Conservation (phyloP, 35 echinoderm and acorn worm species). For the Stichopus chloronotus region DNA sequence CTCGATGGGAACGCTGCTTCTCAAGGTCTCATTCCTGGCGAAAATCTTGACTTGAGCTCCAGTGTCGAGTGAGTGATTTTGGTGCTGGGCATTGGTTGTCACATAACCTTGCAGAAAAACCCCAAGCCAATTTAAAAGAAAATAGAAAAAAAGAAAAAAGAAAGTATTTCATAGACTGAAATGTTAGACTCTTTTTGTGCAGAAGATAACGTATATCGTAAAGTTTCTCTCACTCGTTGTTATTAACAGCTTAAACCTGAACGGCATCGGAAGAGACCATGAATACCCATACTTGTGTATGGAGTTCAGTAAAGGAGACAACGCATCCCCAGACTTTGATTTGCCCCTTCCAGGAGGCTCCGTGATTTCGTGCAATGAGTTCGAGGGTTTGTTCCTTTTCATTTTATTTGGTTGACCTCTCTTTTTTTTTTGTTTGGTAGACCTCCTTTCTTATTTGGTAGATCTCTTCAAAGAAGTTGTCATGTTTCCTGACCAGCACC, state of each 20-base stretch:
- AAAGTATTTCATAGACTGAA: no score
- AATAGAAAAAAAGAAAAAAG: no score
- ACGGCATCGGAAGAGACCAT: constrained; percentile 27
- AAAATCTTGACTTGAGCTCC: neutral
- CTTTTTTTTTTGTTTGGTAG: no score
- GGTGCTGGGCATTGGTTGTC: neutral
- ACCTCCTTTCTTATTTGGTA: no score
- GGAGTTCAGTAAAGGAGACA: constrained; percentile 46
- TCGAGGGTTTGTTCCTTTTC: neutral
- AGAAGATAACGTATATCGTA: no score
- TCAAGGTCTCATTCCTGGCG: neutral
- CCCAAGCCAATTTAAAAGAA: no score
- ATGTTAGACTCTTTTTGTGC: no score
- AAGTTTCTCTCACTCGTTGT: no score
- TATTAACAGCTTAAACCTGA: constrained; percentile 30
- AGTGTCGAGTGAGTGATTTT: neutral
- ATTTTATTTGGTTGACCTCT: neutral
- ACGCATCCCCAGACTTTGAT: constrained; percentile 22
- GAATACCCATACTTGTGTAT: constrained; percentile 47
- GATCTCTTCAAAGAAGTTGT: no score
- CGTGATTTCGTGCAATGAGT: neutral
- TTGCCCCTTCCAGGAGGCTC: constrained; percentile 18
- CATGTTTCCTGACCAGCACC: no score
- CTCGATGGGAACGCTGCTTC: neutral
- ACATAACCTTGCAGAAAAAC: no score